A percentile compares a stretch with the other conserved stretches of the same genome.
phyloP scores from a whole-genome alignment of 2,113 vertebrate species.

The Carettochelys insculpta region DNA sequence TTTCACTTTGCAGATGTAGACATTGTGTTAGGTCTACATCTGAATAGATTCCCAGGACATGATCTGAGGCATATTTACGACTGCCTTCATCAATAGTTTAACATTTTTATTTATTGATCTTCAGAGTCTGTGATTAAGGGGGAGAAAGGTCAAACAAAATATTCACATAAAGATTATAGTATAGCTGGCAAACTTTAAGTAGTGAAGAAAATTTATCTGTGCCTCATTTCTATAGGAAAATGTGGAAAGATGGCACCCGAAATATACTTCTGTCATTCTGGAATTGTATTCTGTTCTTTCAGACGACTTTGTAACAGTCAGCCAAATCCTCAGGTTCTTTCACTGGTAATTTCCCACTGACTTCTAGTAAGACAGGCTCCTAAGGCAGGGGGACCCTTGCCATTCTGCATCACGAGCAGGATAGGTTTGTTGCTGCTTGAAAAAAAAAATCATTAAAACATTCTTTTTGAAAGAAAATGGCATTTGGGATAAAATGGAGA shows the following conservation, averaged over 20 bases:
- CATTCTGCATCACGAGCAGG: slow-evolving; percentile 40
- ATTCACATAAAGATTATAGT: neutral
- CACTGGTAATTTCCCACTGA: neutral
- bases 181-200: neutral
- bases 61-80: neutral
- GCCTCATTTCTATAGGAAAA: neutral
- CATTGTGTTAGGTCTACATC: neutral
- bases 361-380: slow-evolving; percentile 46
- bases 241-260: neutral
- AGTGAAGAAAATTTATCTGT: neutral
- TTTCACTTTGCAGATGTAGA: neutral
- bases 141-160: neutral
- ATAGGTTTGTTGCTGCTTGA: neutral
- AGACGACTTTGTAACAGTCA: neutral
- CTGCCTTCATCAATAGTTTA: neutral
- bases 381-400: slow-evolving; percentile 63
- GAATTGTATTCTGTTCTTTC: neutral
- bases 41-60: neutral
- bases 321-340: neutral
- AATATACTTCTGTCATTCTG: neutral
- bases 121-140: neutral
- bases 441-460: neutral
- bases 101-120: neutral
- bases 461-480: neutral
- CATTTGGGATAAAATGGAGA: neutral